Evolutionary conservation across 2,797 vertebrate species (phyloP).

Genomic region (Cottoperca gobio): DNA sequence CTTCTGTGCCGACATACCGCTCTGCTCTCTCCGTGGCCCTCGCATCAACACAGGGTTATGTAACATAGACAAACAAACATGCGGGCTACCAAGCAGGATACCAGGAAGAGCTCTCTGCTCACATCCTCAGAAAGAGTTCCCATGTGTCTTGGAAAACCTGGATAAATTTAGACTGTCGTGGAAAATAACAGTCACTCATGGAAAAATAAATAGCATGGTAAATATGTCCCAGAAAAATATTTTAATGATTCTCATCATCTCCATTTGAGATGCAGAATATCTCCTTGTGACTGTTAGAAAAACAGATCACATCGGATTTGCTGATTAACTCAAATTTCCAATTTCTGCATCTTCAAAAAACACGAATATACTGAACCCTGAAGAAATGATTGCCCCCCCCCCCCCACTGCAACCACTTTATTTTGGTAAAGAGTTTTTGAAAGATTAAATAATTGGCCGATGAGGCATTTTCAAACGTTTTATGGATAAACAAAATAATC

Average conservation of each 20-base stretch:
- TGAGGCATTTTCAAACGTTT: too few relatives aligned
- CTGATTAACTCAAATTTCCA: background rate
- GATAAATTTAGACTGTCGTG: conserved; percentile 58
- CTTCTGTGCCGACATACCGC: conserved; percentile 7
- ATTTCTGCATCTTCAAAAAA: background rate
- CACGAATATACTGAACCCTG: background rate
- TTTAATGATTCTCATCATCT: conserved; percentile 2
- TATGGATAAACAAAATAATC: background rate
- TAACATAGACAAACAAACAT: conserved; percentile 60
- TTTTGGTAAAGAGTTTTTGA: background rate
- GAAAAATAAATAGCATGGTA: conserved; percentile 47
- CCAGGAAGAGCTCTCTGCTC: conserved; percentile 10
- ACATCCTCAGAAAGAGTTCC: conserved; percentile 49
- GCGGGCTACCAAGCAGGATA: conserved; percentile 18
- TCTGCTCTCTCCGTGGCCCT: background rate
- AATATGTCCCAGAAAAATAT: conserved; percentile 21
- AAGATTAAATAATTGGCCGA: too few relatives aligned
- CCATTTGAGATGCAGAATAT: background rate
- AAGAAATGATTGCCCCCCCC: background rate
- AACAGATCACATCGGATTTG: background rate
- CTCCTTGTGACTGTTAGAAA: background rate
- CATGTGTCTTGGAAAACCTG: conserved; percentile 58
- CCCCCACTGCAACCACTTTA: background rate
- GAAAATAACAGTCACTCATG: conserved; percentile 21
- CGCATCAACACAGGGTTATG: conserved; percentile 33